These are phyloP conservation scores for Zaprionus kolodkinae DNA, from an alignment of 1,140 invertebrate species.

Conservation along the genomic window DNA sequence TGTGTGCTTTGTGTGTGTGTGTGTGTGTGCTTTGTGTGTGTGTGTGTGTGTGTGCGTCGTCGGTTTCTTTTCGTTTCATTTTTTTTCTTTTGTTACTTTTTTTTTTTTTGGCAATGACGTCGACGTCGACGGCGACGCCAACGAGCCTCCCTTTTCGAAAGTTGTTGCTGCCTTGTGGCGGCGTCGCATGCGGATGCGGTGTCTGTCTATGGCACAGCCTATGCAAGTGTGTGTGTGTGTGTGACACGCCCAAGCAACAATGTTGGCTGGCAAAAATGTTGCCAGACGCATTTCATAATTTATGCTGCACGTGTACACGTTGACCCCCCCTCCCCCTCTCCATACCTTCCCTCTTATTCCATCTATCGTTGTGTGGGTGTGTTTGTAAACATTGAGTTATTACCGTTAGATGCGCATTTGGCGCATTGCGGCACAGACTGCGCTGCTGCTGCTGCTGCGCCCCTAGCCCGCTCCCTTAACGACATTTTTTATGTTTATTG, in stretches of 20 bases:
- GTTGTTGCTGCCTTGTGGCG: slow-evolving; percentile 29
- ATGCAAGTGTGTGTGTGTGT: background rate
- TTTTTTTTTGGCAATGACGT: slow-evolving; percentile 42
- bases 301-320: slow-evolving; percentile 40
- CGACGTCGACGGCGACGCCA: slow-evolving; percentile 42
- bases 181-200: slow-evolving; percentile 32
- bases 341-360: too few relatives aligned
- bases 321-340: background rate
- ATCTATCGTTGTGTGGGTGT: slow-evolving; percentile 13
- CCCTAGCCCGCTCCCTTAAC: background rate
- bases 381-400: slow-evolving; percentile 27
- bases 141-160: slow-evolving; percentile 70
- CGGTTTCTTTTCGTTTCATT: slow-evolving; percentile 34
- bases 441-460: background rate
- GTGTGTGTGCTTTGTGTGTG: slow-evolving; percentile 24
- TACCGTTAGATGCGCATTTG: slow-evolving; percentile 4
- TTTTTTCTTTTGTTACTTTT: slow-evolving; percentile 11
- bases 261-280: slow-evolving; percentile 61
- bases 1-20: background rate
- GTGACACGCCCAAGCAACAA: slow-evolving; percentile 16
- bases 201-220: background rate
- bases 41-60: slow-evolving; percentile 12
- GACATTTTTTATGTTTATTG: slow-evolving; percentile 8
- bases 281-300: slow-evolving; percentile 78
- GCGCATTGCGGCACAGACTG: slow-evolving; percentile 6